Evolutionary conservation across 2,113 vertebrate species (phyloP), one percentile per base, ranked within the genome.

Genomic region (Myrmophylax atrothorax): DNA sequence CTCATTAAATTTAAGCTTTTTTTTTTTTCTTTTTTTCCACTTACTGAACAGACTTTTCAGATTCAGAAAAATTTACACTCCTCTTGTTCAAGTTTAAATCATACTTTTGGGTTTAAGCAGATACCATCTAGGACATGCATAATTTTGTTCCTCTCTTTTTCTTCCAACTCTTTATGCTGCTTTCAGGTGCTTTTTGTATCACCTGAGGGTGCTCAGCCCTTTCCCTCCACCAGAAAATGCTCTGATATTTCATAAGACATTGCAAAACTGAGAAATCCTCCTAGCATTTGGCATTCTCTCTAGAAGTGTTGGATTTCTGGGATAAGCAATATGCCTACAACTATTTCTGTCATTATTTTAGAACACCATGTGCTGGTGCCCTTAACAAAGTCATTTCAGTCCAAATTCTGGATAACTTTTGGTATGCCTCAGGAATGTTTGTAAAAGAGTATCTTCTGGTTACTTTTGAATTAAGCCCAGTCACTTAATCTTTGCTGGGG

Each of bases 281-380:
- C 64, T n/a, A 52, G 73, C 80, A 18, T 77, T 96, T 96, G 96
- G 80, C 90, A 46, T 91, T 86, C 31, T 95, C 64, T 68, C 52
- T 62, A 44, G 60, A 94, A 93, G 37, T 0, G 4, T 42, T 67
- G 78, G 64, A 78, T 92, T 94, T 92, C 84, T 93, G 77, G 77
- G 69, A 64, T 69, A 47, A 90, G 93, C 92, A 95, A 93, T 95
- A 91, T 90, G 94, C 74, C 73, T 87, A 19, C 77, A n/a, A 52
- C 85, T 93, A 93, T 95, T 94, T 95, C 92, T 94, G 92, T 93
- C 83, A 33, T 83, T 77, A 62, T 76, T 88, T 95, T 56, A 90
- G 92, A 95, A 88, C 79, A 75, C 90, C 68, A 49, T 93, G 92
- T 96, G 82, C 88, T 90, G 50, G 46, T 86, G 64, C 68, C 68